Evolutionary conservation across 2,797 vertebrate species (phyloP).

Genomic region (Sebastes matsubarae): DNA sequence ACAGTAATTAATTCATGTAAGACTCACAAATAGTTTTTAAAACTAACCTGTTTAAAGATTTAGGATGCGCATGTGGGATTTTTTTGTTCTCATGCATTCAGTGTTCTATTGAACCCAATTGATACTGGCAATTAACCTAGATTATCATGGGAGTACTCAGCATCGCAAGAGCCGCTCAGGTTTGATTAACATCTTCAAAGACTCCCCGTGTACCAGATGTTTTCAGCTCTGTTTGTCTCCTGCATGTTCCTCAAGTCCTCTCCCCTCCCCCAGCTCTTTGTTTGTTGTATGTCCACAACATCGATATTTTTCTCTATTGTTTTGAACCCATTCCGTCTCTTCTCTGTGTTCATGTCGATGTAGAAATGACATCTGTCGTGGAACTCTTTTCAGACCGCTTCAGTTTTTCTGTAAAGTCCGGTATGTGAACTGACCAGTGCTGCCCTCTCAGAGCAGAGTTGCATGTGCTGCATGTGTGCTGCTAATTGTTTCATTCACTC

Average conservation of each 20-base stretch:
- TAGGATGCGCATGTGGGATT: constrained; percentile 16
- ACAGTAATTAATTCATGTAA: not conserved
- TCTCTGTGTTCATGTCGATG: constrained; percentile 77
- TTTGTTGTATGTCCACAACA: constrained; percentile 51
- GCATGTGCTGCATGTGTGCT: constrained; percentile 80
- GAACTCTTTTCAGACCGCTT: constrained; percentile 83
- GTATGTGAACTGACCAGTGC: constrained; percentile 79
- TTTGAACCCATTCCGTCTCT: constrained; percentile 65
- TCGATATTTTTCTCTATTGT: constrained; percentile 41
- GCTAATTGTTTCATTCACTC: constrained; percentile 58
- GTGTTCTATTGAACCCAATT: constrained; percentile 15
- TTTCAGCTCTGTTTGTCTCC: constrained; percentile 65
- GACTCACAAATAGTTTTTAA: not conserved
- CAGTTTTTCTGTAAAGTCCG: constrained; percentile 85
- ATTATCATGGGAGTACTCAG: constrained; percentile 21
- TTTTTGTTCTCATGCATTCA: constrained; percentile 36
- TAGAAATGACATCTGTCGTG: constrained; percentile 84
- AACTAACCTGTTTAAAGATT: constrained; percentile 10
- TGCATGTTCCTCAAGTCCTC: constrained; percentile 62
- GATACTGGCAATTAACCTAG: constrained; percentile 29
- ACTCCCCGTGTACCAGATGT: constrained; percentile 42
- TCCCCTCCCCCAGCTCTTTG: constrained; percentile 22
- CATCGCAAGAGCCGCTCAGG: constrained; percentile 23
- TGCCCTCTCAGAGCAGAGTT: constrained; percentile 57
- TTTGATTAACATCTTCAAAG: constrained; percentile 62